Percentiles rank a stretch among this genome's conserved stretches.
Conservation (phyloP, 2,888 invertebrate species). For the Tillus elongatus region DNA sequence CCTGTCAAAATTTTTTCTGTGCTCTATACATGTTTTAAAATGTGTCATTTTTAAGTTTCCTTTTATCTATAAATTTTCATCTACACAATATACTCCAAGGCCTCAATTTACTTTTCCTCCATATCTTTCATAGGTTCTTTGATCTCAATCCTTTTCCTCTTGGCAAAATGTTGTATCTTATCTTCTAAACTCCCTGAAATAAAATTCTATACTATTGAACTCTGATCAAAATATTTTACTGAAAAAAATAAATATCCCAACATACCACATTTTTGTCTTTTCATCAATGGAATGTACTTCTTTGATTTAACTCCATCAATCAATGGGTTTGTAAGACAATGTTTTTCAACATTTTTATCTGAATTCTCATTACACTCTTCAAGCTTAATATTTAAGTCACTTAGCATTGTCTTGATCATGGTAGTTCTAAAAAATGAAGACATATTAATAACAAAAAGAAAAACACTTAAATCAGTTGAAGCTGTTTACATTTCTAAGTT, state of each 20-base stretch:
- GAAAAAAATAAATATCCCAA: slow-evolving; percentile 4
- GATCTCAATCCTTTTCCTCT: slow-evolving; percentile 43
- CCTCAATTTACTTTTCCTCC: too few relatives aligned
- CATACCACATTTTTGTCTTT: slow-evolving; percentile 72
- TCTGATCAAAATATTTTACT: slow-evolving; percentile 7
- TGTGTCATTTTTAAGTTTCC: too few relatives aligned
- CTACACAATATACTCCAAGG: too few relatives aligned
- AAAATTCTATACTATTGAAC: slow-evolving; percentile 21
- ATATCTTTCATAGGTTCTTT: too few relatives aligned
- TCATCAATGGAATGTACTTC: slow-evolving; percentile 63
- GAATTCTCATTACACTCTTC: slow-evolving; percentile 11
- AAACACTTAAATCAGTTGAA: too few relatives aligned
- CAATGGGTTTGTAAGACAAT: slow-evolving; percentile 50
- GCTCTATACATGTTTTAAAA: too few relatives aligned
- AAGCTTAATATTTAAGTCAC: slow-evolving; percentile 26
- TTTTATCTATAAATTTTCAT: too few relatives aligned
- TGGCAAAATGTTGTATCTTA: slow-evolving; percentile 65
- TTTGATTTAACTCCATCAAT: slow-evolving; percentile 59
- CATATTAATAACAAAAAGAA: too few relatives aligned
- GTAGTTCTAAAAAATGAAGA: slow-evolving; percentile 44
- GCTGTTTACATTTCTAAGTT: too few relatives aligned
- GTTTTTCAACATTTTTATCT: slow-evolving; percentile 11
- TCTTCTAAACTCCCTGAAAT: slow-evolving; percentile 73
- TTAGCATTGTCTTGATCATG: slow-evolving; percentile 51
- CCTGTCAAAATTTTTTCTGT: too few relatives aligned